phyloP scores from a whole-genome alignment of 2,113 vertebrate genomes.

The Tor tambroides region DNA sequence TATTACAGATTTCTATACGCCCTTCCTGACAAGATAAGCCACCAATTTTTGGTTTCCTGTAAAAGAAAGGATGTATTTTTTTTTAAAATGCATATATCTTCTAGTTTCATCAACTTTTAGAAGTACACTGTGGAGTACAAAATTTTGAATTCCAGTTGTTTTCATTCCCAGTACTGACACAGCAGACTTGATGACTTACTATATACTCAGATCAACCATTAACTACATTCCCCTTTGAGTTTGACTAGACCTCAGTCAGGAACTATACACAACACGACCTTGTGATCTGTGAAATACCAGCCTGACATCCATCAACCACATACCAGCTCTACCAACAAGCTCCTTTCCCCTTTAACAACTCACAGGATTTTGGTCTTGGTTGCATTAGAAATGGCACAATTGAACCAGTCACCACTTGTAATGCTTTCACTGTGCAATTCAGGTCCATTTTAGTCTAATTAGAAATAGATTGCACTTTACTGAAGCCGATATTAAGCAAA shows the following conservation, averaged over 20 bases:
- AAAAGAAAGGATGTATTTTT: background rate
- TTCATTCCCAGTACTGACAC: background rate
- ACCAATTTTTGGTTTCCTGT: background rate
- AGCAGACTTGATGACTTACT: background rate
- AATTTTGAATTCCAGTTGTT: background rate
- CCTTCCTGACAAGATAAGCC: background rate
- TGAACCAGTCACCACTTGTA: constrained; percentile 3
- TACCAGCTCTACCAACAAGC: constrained; percentile 2
- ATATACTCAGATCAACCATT: background rate
- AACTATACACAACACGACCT: constrained; percentile 15
- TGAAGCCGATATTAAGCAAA: constrained; percentile 19
- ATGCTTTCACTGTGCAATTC: constrained; percentile 41
- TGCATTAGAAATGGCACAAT: background rate
- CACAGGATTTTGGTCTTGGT: background rate
- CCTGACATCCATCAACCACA: constrained; percentile 17
- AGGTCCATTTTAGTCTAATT: background rate
- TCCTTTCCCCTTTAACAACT: constrained; percentile 1
- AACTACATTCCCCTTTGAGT: background rate
- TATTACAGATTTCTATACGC: background rate
- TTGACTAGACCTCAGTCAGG: constrained; percentile 10
- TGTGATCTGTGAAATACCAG: constrained; percentile 31
- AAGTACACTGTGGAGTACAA: background rate
- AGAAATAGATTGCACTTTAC: constrained; percentile 33
- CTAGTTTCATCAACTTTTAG: background rate
- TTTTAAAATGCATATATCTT: background rate